Conservation (phyloP, 2,797 vertebrate species). For the Macrochelys suwanniensis region DNA sequence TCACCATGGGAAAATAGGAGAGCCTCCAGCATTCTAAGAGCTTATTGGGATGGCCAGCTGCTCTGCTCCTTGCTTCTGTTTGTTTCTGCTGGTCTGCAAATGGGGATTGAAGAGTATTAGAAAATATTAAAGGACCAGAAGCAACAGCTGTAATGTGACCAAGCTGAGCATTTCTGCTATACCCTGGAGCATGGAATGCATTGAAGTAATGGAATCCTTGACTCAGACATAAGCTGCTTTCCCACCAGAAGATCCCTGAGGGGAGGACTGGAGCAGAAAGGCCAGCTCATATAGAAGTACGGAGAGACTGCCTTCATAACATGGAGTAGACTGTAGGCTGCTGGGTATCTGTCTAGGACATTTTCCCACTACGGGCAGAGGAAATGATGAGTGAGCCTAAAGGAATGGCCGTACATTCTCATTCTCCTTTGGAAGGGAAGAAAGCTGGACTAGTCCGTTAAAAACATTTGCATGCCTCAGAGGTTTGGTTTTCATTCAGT, state of each 20-base stretch:
- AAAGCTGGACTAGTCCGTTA: not conserved
- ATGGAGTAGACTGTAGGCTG: not conserved
- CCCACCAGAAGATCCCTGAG: not conserved
- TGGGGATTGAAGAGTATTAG: not conserved
- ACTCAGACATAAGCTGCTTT: not conserved
- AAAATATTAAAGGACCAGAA: not conserved
- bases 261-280: not conserved
- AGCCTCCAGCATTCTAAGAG: not conserved
- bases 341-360: not conserved
- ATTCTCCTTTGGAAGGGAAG: not conserved
- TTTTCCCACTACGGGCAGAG: accelerated
- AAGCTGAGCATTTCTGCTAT: not conserved
- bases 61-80: not conserved
- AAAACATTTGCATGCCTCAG: not conserved
- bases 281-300: not conserved
- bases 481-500: not conserved
- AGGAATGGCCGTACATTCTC: not conserved
- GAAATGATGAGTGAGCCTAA: not conserved
- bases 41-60: not conserved
- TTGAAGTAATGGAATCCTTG: not conserved
- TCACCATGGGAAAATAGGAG: not conserved
- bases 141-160: not conserved
- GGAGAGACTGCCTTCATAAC: not conserved
- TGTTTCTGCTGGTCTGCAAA: not conserved
- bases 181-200: not conserved